phyloP scores from a whole-genome alignment of 2,888 invertebrate genomes.

The Limnephilus rhombicus region DNA sequence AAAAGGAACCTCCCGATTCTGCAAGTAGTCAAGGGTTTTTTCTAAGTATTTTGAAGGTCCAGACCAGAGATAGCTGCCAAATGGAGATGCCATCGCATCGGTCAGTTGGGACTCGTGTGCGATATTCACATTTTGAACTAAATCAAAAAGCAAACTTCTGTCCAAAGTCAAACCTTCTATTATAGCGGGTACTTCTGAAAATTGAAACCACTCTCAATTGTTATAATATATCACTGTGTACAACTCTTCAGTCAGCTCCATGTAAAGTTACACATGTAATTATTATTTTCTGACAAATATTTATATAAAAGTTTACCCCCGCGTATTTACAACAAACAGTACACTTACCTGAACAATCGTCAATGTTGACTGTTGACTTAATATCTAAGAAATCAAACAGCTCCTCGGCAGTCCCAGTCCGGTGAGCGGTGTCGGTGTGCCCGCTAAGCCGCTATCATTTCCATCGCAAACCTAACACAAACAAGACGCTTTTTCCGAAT shows the following conservation, averaged over 20 bases:
- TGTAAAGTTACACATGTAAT: slow-evolving; percentile 65
- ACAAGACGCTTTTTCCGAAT: slow-evolving; percentile 43
- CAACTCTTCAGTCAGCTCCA: slow-evolving; percentile 25
- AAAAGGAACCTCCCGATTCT: too few relatives aligned
- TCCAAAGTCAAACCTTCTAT: too few relatives aligned
- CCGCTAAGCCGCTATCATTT: slow-evolving; percentile 39
- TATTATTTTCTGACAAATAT: slow-evolving; percentile 65
- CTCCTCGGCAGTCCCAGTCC: slow-evolving; percentile 48
- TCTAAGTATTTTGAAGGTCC: too few relatives aligned
- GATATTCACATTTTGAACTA: too few relatives aligned
- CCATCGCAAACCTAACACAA: slow-evolving; percentile 47
- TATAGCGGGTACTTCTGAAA: neutral
- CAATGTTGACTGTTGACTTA: slow-evolving; percentile 56
- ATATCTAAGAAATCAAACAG: slow-evolving; percentile 65
- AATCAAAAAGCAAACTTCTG: too few relatives aligned
- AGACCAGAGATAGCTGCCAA: too few relatives aligned
- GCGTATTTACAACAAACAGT: slow-evolving; percentile 62
- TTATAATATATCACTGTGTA: neutral
- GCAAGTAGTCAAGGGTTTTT: too few relatives aligned
- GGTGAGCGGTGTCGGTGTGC: neutral
- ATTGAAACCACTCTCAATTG: neutral
- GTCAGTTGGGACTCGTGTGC: too few relatives aligned
- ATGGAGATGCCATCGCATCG: too few relatives aligned
- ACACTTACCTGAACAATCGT: slow-evolving; percentile 58
- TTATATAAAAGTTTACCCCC: slow-evolving; percentile 61